Evolutionary conservation across 2,113 vertebrate genomes (phyloP).

Genomic region (Gymnorhina tibicen): DNA sequence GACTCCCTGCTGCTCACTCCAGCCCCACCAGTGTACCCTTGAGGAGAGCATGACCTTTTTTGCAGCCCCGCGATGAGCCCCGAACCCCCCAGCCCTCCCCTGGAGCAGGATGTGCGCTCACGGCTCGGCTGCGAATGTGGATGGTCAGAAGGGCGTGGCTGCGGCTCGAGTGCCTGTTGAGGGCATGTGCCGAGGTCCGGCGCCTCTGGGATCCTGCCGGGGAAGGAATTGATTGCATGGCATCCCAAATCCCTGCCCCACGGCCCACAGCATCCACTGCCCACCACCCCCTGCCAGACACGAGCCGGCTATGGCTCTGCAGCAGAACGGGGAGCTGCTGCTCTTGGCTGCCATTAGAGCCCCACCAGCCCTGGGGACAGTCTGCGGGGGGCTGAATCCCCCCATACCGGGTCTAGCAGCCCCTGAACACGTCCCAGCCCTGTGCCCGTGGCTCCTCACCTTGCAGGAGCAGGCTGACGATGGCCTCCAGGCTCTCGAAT

Average conservation of each 20-base stretch:
- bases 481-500: constrained; percentile 59
- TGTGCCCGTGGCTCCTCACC: neutral
- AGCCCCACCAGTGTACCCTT: neutral
- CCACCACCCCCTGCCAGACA: neutral
- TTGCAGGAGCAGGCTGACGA: constrained; percentile 68
- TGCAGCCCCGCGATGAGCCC: neutral
- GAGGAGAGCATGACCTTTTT: neutral
- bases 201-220: constrained; percentile 67
- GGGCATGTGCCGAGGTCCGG: constrained; percentile 64
- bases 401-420: accelerated
- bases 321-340: neutral
- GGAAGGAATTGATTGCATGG: accelerated
- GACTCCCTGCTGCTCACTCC: neutral
- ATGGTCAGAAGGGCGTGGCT: constrained; percentile 76
- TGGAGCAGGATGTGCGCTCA: neutral
- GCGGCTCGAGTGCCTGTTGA: constrained; percentile 78
- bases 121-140: constrained; percentile 36
- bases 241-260: accelerated
- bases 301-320: neutral
- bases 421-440: neutral
- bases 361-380: too few relatives aligned
- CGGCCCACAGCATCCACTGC: neutral
- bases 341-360: neutral
- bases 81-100: neutral
- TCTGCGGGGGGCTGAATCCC: accelerated